phyloP scores from a whole-genome alignment of 2,888 invertebrate species.

The Trisateles emortualis region DNA sequence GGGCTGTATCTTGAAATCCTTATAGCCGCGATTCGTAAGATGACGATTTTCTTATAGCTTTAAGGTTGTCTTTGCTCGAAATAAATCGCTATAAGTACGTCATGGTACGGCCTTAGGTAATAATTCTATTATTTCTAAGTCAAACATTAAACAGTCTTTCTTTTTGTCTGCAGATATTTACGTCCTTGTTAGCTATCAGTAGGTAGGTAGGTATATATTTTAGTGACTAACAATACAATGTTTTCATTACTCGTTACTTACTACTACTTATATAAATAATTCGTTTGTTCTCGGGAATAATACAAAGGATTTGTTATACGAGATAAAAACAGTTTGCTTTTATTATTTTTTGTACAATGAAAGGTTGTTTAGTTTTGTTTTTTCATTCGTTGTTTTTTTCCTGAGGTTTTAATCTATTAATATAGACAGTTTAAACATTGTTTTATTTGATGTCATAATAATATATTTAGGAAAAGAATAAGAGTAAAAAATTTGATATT shows the following conservation, averaged over 20 bases:
- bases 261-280: not conserved
- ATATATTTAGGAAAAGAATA: too few relatives aligned
- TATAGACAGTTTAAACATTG: too few relatives aligned
- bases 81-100: too few relatives aligned
- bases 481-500: too few relatives aligned
- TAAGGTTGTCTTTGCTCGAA: too few relatives aligned
- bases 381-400: too few relatives aligned
- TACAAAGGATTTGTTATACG: not conserved
- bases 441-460: too few relatives aligned
- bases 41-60: too few relatives aligned
- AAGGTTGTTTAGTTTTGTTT: not conserved
- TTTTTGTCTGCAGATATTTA: not conserved
- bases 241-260: not conserved
- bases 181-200: not conserved
- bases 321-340: not conserved
- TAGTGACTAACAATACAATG: not conserved
- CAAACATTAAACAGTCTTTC: not conserved
- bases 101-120: not conserved
- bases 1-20: too few relatives aligned
- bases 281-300: not conserved
- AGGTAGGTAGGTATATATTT: not conserved
- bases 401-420: too few relatives aligned
- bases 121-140: not conserved
- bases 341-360: not conserved
- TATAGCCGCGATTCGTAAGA: too few relatives aligned